Conservation (phyloP, 2,113 vertebrate genomes). For the Actenoides hombroni region DNA sequence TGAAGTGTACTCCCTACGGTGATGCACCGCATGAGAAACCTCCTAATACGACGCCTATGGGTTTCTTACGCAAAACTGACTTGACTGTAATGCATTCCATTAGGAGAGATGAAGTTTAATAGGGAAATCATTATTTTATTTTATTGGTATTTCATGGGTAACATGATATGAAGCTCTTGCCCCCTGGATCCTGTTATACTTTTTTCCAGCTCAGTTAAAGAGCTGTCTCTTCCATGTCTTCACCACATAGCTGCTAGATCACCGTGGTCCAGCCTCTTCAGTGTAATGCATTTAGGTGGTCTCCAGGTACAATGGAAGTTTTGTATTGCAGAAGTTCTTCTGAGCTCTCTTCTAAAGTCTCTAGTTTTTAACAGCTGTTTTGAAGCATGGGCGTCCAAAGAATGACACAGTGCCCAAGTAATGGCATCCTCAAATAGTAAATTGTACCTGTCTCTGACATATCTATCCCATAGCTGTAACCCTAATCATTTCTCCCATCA, state of each 20-base stretch:
- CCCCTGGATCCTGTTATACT: not conserved
- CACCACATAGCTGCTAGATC: too few relatives aligned
- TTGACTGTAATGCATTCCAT: constrained; percentile 46
- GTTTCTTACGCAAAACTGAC: constrained; percentile 48
- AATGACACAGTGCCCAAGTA: not conserved
- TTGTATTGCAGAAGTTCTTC: not conserved
- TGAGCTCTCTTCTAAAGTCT: not conserved
- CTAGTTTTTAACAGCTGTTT: not conserved
- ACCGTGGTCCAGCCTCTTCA: not conserved
- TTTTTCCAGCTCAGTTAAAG: not conserved
- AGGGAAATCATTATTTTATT: constrained; percentile 30
- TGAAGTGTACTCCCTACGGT: constrained; percentile 59
- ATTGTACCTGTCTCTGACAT: not conserved
- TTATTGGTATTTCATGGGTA: constrained; percentile 10
- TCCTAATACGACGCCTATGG: constrained; percentile 63
- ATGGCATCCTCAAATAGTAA: accelerated
- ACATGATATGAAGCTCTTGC: not conserved
- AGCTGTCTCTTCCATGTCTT: not conserved
- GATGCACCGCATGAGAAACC: constrained; percentile 36
- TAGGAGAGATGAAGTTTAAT: constrained; percentile 36
- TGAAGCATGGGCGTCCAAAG: not conserved
- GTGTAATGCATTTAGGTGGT: not conserved
- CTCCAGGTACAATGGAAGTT: accelerated
- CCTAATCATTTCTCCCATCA: not conserved
- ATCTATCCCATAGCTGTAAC: not conserved